Evolutionary conservation across 2,113 vertebrate species (phyloP).

Genomic region (Acanthochromis polyacanthus): DNA sequence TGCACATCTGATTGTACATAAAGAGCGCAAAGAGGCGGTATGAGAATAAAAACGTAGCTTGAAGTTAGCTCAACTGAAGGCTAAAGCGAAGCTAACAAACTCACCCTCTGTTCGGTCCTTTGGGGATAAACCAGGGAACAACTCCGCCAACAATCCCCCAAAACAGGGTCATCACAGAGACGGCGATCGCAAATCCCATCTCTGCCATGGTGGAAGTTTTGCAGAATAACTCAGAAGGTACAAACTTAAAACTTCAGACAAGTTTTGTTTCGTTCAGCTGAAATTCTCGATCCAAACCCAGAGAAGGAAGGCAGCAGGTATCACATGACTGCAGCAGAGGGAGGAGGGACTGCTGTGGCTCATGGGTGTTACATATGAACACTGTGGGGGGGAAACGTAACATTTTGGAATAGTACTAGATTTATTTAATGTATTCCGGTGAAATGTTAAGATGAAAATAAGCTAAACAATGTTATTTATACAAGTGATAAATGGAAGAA

Average conservation of each 20-base stretch:
- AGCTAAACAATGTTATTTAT: too few relatives aligned
- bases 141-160: slow-evolving; percentile 91
- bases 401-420: too few relatives aligned
- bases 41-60: not conserved
- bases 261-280: slow-evolving; percentile 19
- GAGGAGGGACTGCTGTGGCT: not conserved
- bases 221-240: not conserved
- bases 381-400: too few relatives aligned
- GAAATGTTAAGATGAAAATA: too few relatives aligned
- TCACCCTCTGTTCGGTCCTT: slow-evolving; percentile 95
- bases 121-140: slow-evolving; percentile 93
- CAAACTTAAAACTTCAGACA: slow-evolving; percentile 29
- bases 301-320: not conserved
- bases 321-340: slow-evolving; percentile 71
- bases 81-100: slow-evolving; percentile 76
- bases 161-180: slow-evolving; percentile 93
- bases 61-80: not conserved
- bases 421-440: too few relatives aligned
- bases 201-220: slow-evolving; percentile 81
- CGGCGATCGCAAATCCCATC: slow-evolving; percentile 85
- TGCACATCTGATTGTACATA: not conserved
- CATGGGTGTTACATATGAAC: too few relatives aligned
- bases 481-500: too few relatives aligned
- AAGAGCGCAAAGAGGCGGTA: not conserved
- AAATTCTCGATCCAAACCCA: not conserved